These are phyloP conservation scores for Isaurus tuberculatus DNA, from an alignment of 92 coral and sea anemone genomes.

Conservation along the genomic window DNA sequence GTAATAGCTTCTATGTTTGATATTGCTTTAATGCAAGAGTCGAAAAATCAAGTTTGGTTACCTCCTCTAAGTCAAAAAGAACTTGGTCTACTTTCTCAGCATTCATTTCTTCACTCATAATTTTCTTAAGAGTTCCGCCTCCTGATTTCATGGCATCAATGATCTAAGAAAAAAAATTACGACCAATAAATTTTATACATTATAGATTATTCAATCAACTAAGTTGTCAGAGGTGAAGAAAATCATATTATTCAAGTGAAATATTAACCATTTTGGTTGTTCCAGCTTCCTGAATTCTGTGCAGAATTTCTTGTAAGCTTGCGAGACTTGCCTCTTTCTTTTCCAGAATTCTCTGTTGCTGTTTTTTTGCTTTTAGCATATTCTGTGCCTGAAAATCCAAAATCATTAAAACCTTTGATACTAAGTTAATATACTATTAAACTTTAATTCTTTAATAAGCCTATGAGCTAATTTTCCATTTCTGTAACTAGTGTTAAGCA, in stretches of 20 bases:
- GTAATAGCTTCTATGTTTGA: too few species aligned
- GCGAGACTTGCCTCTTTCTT: constrained; percentile 45
- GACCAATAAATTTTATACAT: too few species aligned
- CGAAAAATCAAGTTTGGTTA: not conserved
- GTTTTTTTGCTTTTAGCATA: constrained; percentile 27
- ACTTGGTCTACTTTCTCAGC: constrained; percentile 43
- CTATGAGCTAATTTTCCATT: too few species aligned
- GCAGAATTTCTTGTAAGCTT: constrained; percentile 35
- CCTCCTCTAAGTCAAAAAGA: constrained; percentile 39
- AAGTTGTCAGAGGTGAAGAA: too few species aligned
- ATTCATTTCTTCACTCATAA: constrained; percentile 41
- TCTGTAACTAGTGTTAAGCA: too few species aligned
- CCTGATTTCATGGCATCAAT: constrained; percentile 50
- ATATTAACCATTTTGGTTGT: constrained; percentile 50
- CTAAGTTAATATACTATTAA: too few species aligned
- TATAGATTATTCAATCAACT: too few species aligned
- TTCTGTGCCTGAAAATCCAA: constrained; percentile 22
- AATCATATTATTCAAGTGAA: not conserved
- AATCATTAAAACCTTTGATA: too few species aligned
- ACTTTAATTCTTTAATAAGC: too few species aligned
- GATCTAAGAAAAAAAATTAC: constrained; percentile 5
- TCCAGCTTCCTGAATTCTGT: constrained; percentile 44
- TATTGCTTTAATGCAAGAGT: too few species aligned
- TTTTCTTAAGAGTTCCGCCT: constrained; percentile 26
- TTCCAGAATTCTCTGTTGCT: constrained; percentile 32